Evolutionary conservation across 2,888 invertebrate genomes (phyloP), one percentile per base, ranked within the genome.

Genomic region (Eupeodes latifasciatus): DNA sequence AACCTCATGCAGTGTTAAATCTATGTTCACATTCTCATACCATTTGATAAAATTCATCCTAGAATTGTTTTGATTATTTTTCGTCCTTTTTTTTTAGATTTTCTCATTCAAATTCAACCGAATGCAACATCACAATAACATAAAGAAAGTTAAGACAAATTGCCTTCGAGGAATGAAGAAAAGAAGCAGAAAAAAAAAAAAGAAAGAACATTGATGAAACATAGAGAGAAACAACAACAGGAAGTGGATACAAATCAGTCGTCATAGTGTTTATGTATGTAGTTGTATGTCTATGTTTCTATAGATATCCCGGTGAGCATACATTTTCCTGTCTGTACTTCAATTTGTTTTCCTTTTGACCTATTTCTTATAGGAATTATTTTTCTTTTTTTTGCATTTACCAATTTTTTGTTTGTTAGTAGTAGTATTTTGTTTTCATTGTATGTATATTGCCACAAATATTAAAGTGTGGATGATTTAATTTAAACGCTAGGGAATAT

Each of bases 191-290:
- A 55, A 57, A 40, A 57, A 53, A 64, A 67, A 44, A 53, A 51
- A 62, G 62, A 53, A 51, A 62, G 62, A 9, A 69, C 12, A n/a
- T 27, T 9, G 6, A 40, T 55, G 51, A 47, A 62, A 57, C 75
- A 27, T 69, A 12, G 62, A 61, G 62, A 61, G 51, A n/a, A 82
- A 86, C 76, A 86, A 86, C 74, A 86, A 79, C 79, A 71, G 83
- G 72, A 87, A 64, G 76, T 72, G 80, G 66, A 84, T 77, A 87
- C 84, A 83, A 86, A 83, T 83, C 86, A 77, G 72, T 76, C 4
- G 27, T 27, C 27, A 27, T 27, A 27, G 27, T 27, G 27, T 27
- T 27, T 27, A 27, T 27, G 2, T 27, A 27, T 27, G 27, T 27
- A 27, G 27, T 27, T 27, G 27, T 27, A 27, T 27, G 27, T 27